Evolutionary conservation across 1,140 invertebrate genomes (phyloP).

Genomic region (Cheumatopsyche charites): DNA sequence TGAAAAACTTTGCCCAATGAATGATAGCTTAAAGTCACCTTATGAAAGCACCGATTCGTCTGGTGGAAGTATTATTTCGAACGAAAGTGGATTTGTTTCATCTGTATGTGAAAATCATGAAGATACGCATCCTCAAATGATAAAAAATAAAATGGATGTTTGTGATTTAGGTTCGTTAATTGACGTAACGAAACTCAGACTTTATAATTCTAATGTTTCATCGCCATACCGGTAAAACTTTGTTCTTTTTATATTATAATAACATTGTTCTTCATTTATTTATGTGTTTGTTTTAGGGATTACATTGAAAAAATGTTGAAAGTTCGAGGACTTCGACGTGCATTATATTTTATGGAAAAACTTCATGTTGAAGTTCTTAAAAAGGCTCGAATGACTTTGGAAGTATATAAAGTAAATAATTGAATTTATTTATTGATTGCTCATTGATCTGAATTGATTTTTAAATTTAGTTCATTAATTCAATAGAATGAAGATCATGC

Average conservation of each 20-base stretch:
- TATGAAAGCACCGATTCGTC: conserved; percentile 47
- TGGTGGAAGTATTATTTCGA: conserved; percentile 39
- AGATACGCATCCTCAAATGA: conserved; percentile 20
- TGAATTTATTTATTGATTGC: not conserved
- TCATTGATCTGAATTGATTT: no score
- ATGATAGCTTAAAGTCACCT: conserved; percentile 39
- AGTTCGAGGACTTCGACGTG: conserved; percentile 81
- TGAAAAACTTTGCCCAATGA: not conserved
- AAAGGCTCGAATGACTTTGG: conserved; percentile 72
- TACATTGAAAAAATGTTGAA: conserved; percentile 89
- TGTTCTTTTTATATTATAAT: not conserved
- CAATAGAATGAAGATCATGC: conserved; percentile 13
- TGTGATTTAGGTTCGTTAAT: conserved; percentile 55
- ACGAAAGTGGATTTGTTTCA: conserved; percentile 45
- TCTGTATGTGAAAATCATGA: conserved; percentile 39
- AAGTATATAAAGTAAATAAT: conserved; percentile 60
- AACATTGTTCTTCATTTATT: not conserved
- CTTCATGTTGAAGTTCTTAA: conserved; percentile 69
- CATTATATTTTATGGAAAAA: conserved; percentile 75
- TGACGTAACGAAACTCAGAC: conserved; percentile 53
- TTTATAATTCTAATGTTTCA: conserved; percentile 56
- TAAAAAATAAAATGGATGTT: conserved; percentile 41
- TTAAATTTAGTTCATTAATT: no score
- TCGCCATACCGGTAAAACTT: conserved; percentile 63
- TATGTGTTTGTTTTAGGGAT: conserved; percentile 61